Base-by-base conservation (phyloP, 1,140 invertebrate genomes). In the Drosophila guanche region DNA sequence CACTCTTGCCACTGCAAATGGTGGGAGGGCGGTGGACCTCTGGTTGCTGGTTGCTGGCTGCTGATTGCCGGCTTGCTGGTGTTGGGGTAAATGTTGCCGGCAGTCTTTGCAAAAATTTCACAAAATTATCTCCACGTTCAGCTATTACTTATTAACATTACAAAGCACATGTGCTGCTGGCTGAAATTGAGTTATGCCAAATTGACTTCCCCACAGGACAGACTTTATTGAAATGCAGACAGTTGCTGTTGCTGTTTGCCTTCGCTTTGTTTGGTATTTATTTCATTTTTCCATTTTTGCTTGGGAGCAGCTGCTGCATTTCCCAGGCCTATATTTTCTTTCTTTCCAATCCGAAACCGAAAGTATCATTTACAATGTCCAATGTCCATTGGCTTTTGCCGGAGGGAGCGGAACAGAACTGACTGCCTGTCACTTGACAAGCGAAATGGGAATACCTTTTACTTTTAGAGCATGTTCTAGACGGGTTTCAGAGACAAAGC, bases 71-170 rank as follows among this genome's bases (percentile, higher is more conserved):
- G 52, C n/a, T 61, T 57, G 52, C n/a, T n/a, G n/a, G n/a, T n/a
- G n/a, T n/a, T 20, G 45, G 52, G 27, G 22, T 48, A 61, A 75
- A 70, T 66, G 74, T 74, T 74, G 7, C 25, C 14, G 23, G 8
- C 10, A 37, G 33, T 37, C 33, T 37, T 10, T 57, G 43, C 14
- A 61, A 68, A 68, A 81, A 88, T 86, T 86, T 71, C 78, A 86
- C 70, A 69, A 83, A 78, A 88, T 88, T 88, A 76, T 83, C 59
- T 75, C 78, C 51, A 77, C 88, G 69, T 61, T 62, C 25, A 48
- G 58, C 68, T 65, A 76, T 70, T 70, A 77, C 73, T 68, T 75
- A 86, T 86, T 86, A 81, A 71, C 83, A 86, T 86, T 78, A 86
- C 81, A 86, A 85, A 80, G 74, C 61, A 62, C 66, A 63, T 78